These are phyloP conservation scores for Aphelocoma californica DNA, from an alignment of 2,797 vertebrate species.

Conservation along the genomic window DNA sequence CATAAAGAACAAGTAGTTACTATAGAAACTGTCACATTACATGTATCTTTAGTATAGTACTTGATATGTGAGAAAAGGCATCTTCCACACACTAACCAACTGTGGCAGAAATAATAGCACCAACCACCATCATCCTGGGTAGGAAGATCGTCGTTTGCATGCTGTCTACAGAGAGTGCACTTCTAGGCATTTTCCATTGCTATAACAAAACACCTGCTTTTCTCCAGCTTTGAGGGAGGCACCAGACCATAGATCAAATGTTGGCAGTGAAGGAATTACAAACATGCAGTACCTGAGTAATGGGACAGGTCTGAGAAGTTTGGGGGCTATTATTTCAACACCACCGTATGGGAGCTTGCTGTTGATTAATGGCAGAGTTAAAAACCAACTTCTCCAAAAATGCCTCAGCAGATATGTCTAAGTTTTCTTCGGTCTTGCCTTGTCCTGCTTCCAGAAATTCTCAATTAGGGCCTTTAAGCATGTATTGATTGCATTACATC, in stretches of 20 bases:
- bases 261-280: neutral
- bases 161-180: neutral
- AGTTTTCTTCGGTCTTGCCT: neutral
- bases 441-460: neutral
- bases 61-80: conserved; percentile 6
- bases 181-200: neutral
- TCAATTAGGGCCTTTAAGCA: neutral
- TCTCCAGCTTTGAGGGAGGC: neutral
- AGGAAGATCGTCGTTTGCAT: neutral
- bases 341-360: neutral
- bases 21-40: conserved; percentile 63
- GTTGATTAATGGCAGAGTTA: neutral
- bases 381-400: neutral
- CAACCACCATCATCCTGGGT: neutral
- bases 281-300: neutral
- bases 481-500: neutral
- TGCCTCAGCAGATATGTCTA: neutral
- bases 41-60: neutral
- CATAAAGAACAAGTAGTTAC: conserved; percentile 61
- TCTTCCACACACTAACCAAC: conserved; percentile 1
- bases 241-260: neutral
- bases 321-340: neutral
- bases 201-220: neutral
- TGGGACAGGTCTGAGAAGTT: neutral
- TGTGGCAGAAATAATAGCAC: neutral